These are phyloP conservation scores for Onchidella celtica DNA, from an alignment of 2,888 invertebrate genomes.

Conservation along the genomic window DNA sequence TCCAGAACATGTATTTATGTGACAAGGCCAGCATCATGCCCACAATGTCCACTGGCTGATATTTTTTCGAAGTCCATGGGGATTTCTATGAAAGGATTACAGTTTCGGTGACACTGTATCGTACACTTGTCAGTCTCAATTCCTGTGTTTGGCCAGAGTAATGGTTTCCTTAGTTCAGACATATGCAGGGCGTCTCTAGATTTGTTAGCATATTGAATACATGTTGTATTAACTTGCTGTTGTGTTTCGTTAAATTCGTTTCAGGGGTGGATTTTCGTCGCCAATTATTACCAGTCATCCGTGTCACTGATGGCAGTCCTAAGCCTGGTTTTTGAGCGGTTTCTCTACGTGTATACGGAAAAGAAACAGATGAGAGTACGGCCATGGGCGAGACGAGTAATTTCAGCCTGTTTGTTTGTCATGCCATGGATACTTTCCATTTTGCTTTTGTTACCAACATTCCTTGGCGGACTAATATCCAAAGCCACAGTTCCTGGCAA, in stretches of 20 bases:
- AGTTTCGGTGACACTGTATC: not conserved
- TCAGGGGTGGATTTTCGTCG: constrained; percentile 46
- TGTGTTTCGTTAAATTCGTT: too few relatives aligned
- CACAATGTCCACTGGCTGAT: not conserved
- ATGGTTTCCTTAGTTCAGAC: too few relatives aligned
- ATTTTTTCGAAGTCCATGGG: not conserved
- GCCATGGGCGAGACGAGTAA: constrained; percentile 39
- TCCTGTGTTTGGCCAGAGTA: too few relatives aligned
- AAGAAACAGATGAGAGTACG: constrained; percentile 42
- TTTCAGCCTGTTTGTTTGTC: constrained; percentile 46
- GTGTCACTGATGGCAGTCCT: constrained; percentile 50
- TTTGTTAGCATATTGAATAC: too few relatives aligned
- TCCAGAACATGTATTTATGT: too few relatives aligned
- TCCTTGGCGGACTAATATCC: constrained; percentile 39
- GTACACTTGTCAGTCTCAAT: too few relatives aligned
- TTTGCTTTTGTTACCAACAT: constrained; percentile 49
- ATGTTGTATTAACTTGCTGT: too few relatives aligned
- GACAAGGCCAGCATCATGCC: too few relatives aligned
- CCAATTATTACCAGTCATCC: constrained; percentile 45
- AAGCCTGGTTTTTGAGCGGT: constrained; percentile 53
- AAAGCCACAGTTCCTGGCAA: constrained; percentile 29
- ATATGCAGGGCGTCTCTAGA: too few relatives aligned
- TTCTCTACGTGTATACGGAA: constrained; percentile 54
- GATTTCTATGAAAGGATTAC: not conserved
- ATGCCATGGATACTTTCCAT: constrained; percentile 52